Evolutionary conservation across 2,113 vertebrate species (phyloP), one percentile per base, ranked within the genome.

Genomic region (Zootoca vivipara): DNA sequence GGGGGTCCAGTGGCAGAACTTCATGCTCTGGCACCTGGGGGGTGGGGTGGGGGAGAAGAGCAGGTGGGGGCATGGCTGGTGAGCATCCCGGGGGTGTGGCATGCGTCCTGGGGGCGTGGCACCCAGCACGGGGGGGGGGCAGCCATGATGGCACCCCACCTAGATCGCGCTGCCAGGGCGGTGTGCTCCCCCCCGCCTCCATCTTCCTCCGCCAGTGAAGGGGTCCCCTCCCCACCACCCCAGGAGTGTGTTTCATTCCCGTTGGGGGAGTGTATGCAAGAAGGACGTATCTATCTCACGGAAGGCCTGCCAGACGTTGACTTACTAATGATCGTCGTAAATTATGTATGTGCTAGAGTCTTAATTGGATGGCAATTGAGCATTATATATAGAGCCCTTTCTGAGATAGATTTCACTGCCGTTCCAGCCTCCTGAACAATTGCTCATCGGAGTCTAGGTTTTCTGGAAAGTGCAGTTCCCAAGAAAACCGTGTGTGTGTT

Each of bases 321-420:
- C 58, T 87, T 80, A 77, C 77, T 87, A 83, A 82, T 82, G 28
- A 83, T 40, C 1, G 38, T 67, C 22, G 26, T 90, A 87, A 90
- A 85, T 85, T 85, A 89, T 69, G n/a, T 30, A 85, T 72, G 15
- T 86, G 3, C 73, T 30, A 75, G 42, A 85, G 72, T 85, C 90
- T 92, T 77, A 90, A 83, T 9, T 90, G 73, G 67, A 78, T 86
- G 82, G 38, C 56, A 91, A 13, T 82, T 0, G 0, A 46, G 28
- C 20, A 58, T 30, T 85, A 58, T 70, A n/a, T 9, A 64, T 85
- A 56, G 58, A 74, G 85, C 79, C 15, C 42, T 2, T 20, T 88
- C 73, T 40, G 35, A 78, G 67, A 72, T 1, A 89, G 26, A 12
- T 74, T 62, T 52, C 65, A 46, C 73, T 20, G 35, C 35, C 18